Evolutionary conservation across 2,888 invertebrate species (phyloP), one percentile per base, ranked within the genome.

Genomic region (Amblyteles armatorius): DNA sequence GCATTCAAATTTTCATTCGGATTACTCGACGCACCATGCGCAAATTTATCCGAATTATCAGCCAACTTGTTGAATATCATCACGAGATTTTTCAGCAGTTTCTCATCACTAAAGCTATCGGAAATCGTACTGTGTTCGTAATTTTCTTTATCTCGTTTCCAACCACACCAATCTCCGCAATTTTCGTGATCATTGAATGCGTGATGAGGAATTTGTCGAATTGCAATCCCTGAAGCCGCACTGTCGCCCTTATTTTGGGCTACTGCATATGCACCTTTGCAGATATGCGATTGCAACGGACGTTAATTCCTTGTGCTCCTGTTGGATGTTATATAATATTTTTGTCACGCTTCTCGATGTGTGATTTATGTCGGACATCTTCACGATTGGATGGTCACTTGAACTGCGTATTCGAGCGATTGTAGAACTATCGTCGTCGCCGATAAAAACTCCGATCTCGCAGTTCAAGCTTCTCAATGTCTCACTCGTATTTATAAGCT

Each of bases 161-260:
- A 86, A 33, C 67, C 65, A 73, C 87, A 88, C 87, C 86, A 87
- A 2, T 60, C 73, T 44, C 78, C 83, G 63, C 83, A 84, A 78
- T 84, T 60, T 6, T 76, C 79, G 40, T 86, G 84, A 2, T 69
- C 52, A 40, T 86, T 73, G 57, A 76, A 86, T 11, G 67, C 57
- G 40, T 84, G 83, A 5, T 73, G 36, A 19, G 79, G 81, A n/a
- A 86, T 86, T 29, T 79, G 44, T 40, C 65, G 44, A 48, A 82
- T 44, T 40, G 63, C 48, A 69, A 33, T 29, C 0, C 57, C 67
- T 22, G 82, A n/a, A 9, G 40, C 74, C 4, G 16, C 22, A 71
- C 76, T 82, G 55, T 79, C 55, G n/a, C 79, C 76, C 57, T 57
- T 73, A 72, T 85, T 80, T 76, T 83, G 79, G 2, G 79, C 74